Evolutionary conservation across 92 coral and sea anemone genomes (phyloP).

Genomic region (Zoanthus gigantus): DNA sequence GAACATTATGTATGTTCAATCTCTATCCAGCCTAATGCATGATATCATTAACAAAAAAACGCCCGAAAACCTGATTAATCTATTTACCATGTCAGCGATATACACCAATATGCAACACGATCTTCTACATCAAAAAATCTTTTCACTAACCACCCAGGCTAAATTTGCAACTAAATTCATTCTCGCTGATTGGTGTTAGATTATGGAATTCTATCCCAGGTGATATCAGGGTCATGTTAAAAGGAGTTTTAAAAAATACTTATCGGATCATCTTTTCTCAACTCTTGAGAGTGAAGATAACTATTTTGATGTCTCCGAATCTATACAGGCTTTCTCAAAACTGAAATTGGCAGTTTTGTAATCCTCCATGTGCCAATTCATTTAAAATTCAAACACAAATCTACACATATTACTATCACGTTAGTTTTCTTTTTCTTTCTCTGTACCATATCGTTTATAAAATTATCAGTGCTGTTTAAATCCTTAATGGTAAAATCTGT

Average conservation of each 20-base stretch:
- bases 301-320: slow-evolving; percentile 23
- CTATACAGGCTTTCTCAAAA: slow-evolving; percentile 30
- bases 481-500: slow-evolving; percentile 20
- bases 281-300: too few species aligned
- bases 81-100: too few species aligned
- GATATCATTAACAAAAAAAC: too few species aligned
- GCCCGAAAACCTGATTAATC: too few species aligned
- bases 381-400: not conserved
- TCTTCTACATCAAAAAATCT: too few species aligned
- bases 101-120: too few species aligned
- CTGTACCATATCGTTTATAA: slow-evolving; percentile 22
- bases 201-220: too few species aligned
- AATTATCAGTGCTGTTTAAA: slow-evolving; percentile 25
- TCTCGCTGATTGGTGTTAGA: not conserved
- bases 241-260: not conserved
- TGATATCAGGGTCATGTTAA: slow-evolving; percentile 13
- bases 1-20: too few species aligned
- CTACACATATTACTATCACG: not conserved
- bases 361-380: slow-evolving; percentile 7
- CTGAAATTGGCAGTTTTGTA: slow-evolving; percentile 12
- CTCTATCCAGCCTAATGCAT: too few species aligned
- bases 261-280: slow-evolving; percentile 14
- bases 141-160: not conserved
- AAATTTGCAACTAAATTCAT: not conserved
- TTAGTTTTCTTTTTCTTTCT: slow-evolving; percentile 20